phyloP scores from a whole-genome alignment of 2,888 invertebrate genomes.

The Troilus luridus region DNA sequence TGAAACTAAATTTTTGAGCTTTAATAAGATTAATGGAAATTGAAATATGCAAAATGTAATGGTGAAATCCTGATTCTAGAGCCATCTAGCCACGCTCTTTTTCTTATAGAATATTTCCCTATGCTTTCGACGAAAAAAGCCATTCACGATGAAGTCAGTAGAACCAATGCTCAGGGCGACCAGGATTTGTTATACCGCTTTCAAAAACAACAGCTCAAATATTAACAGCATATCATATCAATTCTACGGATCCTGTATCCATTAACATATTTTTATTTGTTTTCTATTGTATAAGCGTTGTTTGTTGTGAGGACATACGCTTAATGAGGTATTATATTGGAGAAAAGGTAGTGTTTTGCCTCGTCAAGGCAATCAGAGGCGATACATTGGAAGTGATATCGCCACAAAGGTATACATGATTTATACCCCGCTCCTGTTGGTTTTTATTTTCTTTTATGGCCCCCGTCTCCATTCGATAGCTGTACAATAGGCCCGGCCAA shows the following conservation, averaged over 20 bases:
- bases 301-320: neutral
- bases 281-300: neutral
- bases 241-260: neutral
- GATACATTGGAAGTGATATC: conserved; percentile 24
- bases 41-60: too few species aligned
- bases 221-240: neutral
- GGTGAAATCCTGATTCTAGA: too few species aligned
- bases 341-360: conserved; percentile 34
- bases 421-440: neutral
- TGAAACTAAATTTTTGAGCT: too few species aligned
- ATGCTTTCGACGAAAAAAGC: too few species aligned
- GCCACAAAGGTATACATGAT: conserved; percentile 33
- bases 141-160: too few species aligned
- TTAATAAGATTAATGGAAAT: too few species aligned
- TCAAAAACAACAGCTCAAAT: too few species aligned
- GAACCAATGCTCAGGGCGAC: too few species aligned
- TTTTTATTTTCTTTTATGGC: conserved; percentile 13
- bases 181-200: too few species aligned
- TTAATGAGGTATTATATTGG: conserved; percentile 13
- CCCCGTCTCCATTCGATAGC: neutral
- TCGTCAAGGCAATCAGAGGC: neutral
- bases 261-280: conserved; percentile 11
- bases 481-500: neutral
- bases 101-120: too few species aligned
- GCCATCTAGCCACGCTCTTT: too few species aligned